Evolutionary conservation across 2,888 invertebrate genomes (phyloP).

Genomic region (Eudasyphora cyanicolor): DNA sequence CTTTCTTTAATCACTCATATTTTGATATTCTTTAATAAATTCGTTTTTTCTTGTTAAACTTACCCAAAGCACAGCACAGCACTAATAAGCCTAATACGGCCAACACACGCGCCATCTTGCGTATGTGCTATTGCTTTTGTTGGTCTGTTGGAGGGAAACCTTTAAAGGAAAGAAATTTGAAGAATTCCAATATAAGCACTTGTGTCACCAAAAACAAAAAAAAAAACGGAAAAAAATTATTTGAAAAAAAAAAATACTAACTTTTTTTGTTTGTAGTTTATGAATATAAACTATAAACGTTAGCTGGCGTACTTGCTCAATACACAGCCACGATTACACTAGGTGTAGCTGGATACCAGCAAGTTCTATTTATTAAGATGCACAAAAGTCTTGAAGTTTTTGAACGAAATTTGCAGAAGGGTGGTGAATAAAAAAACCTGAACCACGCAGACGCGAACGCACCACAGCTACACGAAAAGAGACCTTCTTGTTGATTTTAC

Average conservation of each 20-base stretch:
- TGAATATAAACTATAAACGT: constrained; percentile 68
- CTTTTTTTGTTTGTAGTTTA: constrained; percentile 62
- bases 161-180: constrained; percentile 62
- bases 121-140: constrained; percentile 72
- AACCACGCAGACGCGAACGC: background rate
- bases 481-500: constrained; percentile 38
- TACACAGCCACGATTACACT: constrained; percentile 80
- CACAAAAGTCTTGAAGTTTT: constrained; percentile 58
- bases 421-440: constrained; percentile 71
- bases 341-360: constrained; percentile 79
- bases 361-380: constrained; percentile 81
- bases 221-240: background rate
- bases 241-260: constrained; percentile 46
- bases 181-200: constrained; percentile 66
- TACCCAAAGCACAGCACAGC: constrained; percentile 77
- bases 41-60: constrained; percentile 68
- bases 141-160: constrained; percentile 65
- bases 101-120: constrained; percentile 79
- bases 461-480: background rate
- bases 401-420: constrained; percentile 66
- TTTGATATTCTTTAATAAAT: background rate
- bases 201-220: constrained; percentile 51
- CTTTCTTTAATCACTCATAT: too few species aligned
- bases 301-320: constrained; percentile 77
- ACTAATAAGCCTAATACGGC: constrained; percentile 77